Evolutionary conservation across 2,888 invertebrate genomes (phyloP).

Genomic region (Tipula confusa): DNA sequence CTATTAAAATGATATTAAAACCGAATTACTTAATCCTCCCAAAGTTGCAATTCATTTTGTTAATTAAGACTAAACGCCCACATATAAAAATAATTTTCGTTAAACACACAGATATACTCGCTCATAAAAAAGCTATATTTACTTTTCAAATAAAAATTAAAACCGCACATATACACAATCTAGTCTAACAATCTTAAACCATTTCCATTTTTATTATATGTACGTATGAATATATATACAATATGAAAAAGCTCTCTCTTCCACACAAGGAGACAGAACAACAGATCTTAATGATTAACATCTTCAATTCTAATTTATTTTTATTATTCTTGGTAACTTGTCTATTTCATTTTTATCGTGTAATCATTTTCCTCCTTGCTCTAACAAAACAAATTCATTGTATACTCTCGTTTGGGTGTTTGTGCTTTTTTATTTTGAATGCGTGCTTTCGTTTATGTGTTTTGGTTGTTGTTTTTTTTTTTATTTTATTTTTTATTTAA

Average conservation of each 20-base stretch:
- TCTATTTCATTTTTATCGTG: neutral
- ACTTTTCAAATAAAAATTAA: neutral
- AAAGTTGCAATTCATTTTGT: neutral
- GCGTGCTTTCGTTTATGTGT: neutral
- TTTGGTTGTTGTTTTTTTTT: neutral
- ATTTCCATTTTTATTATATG: neutral
- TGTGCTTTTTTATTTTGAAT: too few relatives aligned
- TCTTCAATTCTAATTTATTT: slow-evolving; percentile 12
- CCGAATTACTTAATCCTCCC: neutral
- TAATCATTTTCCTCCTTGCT: neutral
- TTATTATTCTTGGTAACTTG: neutral
- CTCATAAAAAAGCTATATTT: neutral
- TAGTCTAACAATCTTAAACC: neutral
- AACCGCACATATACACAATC: neutral
- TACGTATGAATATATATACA: neutral
- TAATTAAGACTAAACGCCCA: neutral
- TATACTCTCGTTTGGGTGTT: neutral
- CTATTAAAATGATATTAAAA: neutral
- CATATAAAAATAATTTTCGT: neutral
- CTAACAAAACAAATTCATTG: neutral
- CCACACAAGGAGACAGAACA: neutral
- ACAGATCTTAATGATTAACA: slow-evolving; percentile 21
- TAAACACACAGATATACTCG: neutral
- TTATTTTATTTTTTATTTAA: neutral
- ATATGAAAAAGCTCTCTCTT: neutral